Evolutionary conservation across 2,888 invertebrate genomes (phyloP), one percentile per base, ranked within the genome.

Genomic region (Cataglyphis rosenhaueri): DNA sequence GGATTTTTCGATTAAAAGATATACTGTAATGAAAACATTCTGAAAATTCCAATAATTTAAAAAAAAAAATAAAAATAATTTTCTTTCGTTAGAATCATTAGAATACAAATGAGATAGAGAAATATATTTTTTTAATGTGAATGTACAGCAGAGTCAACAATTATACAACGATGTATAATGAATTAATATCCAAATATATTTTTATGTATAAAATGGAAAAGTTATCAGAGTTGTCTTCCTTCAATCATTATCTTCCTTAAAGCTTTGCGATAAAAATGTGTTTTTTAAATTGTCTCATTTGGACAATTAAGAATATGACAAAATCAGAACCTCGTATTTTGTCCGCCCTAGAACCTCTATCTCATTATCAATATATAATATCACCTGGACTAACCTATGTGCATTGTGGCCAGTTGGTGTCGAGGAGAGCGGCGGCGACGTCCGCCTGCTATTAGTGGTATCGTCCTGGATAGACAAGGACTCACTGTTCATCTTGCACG

Each of bases 401-500:
- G 94, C 91, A 86, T 94, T 94, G 89, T 94, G 94, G 84, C 93
- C 92, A 65, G 93, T 93, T n/a, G 94, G 93, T 44, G 94, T 93
- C 61, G 93, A 92, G 5, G 93, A 92, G 15, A 92, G 91, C 57
- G 94, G 93, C 84, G 96, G 96, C 68, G 96, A 96, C 82, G 96
- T 97, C 85, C 97, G 96, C 41, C 97, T 96, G 55, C 96, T 97
- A 87, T 96, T 96, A 62, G 96, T 96, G 62, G 97, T 96, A 94
- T 97, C 96, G 92, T 96, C 96, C 93, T 97, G 97, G 91, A 97
- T 96, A 86, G 96, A 96, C 86, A 97, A 96, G 59, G 97, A 96
- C 92, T 97, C 97, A 94, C 96, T 97, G 94, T 97, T 97, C 96
- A 97, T 97, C 95, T 98, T 98, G 86, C 97, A 97, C 88, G 97